Base-by-base conservation (phyloP, 35 echinoderm and acorn worm species). In the Apostichopus parvimensis region DNA sequence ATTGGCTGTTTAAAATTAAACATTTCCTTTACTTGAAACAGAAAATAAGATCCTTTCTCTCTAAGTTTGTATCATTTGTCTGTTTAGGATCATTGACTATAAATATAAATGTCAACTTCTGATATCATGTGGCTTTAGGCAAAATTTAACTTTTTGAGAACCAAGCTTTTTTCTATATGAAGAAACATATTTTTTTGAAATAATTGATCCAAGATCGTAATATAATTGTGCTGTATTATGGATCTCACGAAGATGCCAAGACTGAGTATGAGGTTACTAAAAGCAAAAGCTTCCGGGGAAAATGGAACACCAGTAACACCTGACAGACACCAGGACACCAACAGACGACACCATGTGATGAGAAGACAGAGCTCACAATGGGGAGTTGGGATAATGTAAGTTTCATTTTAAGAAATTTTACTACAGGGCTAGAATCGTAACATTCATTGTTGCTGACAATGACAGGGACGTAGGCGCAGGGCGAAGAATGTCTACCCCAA, bases 301-400 rank as follows among this genome's bases (percentile, higher is more conserved):
- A 54, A 54, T 54, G 24, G 8, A 14, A 82, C 79, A 55, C 17
- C 28, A 6, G 17, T n/a, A 9, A 7, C 79, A 82, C 55, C 79
- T 6, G 79, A 82, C 8, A 34, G n/a, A 55, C 34, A 82, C 15
- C 45, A 20, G 13, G 12, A 12, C 6, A 56, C 34, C 25, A 56
- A 82, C 54, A 25, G 79, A 55, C 79, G 79, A n/a, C 79, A 82
- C 13, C 55, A 45, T 45, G 25, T 53, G 1, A 55, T 82, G 55
- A 82, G 55, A 82, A 34, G 79, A 34, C 79, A 82, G 55, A 56
- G 79, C n/a, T 82, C 79, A 17, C 79, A 82, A 17, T 82, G 79
- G 79, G 79, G 79, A 82, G 45, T 82, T 17, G 79, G 79, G 6
- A 82, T 82, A 55, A 82, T 82, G 79, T 82, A 82, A 82, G 79